Base-by-base conservation (phyloP, 2,113 vertebrate genomes). In the Esox niger region DNA sequence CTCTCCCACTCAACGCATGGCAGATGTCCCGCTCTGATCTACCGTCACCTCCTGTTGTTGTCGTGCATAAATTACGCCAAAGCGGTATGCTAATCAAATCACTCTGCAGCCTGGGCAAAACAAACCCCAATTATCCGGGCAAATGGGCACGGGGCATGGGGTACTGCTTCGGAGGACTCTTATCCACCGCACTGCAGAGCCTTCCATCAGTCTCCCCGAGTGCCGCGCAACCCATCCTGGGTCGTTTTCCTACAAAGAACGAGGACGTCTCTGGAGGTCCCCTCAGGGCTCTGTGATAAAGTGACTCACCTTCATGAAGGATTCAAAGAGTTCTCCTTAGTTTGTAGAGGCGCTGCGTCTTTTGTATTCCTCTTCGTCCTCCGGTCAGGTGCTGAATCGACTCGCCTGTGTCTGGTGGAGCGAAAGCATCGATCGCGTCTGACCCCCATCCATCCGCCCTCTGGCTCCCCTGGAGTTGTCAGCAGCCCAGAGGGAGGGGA, bases 381-480 rank as follows among this genome's bases (percentile, higher is more conserved):
- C 15, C 47, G 69, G 74, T 68, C 77, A 60, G 80, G 77, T 90
- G 89, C 88, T 90, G 89, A 90, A 88, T 90, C 83, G 69, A 90
- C 85, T 86, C 76, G 74, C 75, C 65, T n/a, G 73, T 75, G 86
- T 79, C 68, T 84, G 77, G 76, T 71, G 80, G 76, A 17, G 38
- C 3, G 38, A 5, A n/a, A 86, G 85, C 85, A 89, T 89, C 70
- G 83, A 87, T 88, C 82, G 79, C 62, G 66, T 68, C 68, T 73
- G 25, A 17, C 25, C 55, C 25, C 25, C 55, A 25, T 57, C 55
- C 55, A 17, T 29, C 82, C 62, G 1, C 35, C 35, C 15, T 43
- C 35, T 15, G 27, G 43, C 63, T 58, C 65, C 3, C 57, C 57
- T 31, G 57, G 29, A 59, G 57, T 8, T 46, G 79, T 77, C 81